Conservation (phyloP, 2,797 vertebrate genomes). For the Novumbra hubbsi region DNA sequence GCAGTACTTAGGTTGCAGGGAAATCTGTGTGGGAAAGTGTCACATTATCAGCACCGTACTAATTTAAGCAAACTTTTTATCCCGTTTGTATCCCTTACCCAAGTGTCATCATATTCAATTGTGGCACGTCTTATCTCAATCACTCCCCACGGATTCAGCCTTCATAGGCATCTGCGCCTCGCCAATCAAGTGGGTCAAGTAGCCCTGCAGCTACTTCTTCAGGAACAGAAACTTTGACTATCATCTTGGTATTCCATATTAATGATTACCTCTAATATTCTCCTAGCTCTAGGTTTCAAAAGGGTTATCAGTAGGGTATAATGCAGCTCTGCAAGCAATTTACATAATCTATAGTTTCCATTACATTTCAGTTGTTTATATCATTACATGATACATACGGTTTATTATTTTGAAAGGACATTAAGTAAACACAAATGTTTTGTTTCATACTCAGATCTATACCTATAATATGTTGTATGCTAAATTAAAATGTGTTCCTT, state of each 20-base stretch:
- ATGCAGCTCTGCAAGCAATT: slow-evolving; percentile 7
- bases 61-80: too few relatives aligned
- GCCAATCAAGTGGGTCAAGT: too few relatives aligned
- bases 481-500: background rate
- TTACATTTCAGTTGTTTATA: background rate
- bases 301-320: background rate
- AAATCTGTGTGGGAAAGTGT: too few relatives aligned
- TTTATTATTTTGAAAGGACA: background rate
- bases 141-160: too few relatives aligned
- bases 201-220: background rate
- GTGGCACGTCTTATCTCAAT: too few relatives aligned
- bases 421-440: background rate
- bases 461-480: background rate
- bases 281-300: background rate
- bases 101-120: too few relatives aligned
- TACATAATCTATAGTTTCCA: slow-evolving; percentile 10
- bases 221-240: background rate
- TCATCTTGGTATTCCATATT: slow-evolving; percentile 1
- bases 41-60: too few relatives aligned
- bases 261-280: background rate
- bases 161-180: too few relatives aligned
- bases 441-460: background rate
- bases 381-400: background rate
- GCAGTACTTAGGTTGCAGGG: too few relatives aligned
- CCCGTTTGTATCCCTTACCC: too few relatives aligned